Evolutionary conservation across 2,113 vertebrate genomes (phyloP), one percentile per base, ranked within the genome.

Genomic region (Panthera tigris): DNA sequence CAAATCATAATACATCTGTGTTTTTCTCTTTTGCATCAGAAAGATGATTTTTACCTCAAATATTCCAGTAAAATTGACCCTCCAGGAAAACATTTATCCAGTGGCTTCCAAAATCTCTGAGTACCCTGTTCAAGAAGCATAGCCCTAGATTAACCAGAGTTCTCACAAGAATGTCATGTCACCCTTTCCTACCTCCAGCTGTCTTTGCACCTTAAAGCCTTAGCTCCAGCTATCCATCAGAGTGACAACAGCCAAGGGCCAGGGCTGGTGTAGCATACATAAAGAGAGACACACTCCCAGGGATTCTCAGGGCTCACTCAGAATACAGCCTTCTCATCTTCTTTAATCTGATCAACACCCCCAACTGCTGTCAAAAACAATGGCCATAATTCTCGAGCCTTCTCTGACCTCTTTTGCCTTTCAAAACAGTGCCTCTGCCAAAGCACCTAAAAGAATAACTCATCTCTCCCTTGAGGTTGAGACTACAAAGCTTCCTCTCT

Each of bases 221-320:
- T 83, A 27, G 78, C 45, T 73, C 55, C 71, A 86, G 76, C 66
- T n/a, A 85, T 69, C 52, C 93, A 84, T 97, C 94, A 96, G 57
- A 27, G 3, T 74, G 41, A 94, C 86, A 96, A 25, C 3, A 92
- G 50, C 23, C 39, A 81, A 50, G 65, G 25, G 48, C 76, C 55
- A 93, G 52, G 31, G 68, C 4, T 0, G 29, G 66, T 80, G 7
- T 31, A 33, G 71, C 4, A 71, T 68, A 52, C 50, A 27, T 89
- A 68, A 94, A 80, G 29, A 93, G 52, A 95, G 33, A 68, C 3
- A 45, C 0, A 5, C 9, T 55, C 48, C 33, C 18, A 36, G 12
- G 36, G 71, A 90, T 52, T 89, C 50, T 84, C 63, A 79, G 29
- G 15, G 29, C 55, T 82, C 76, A 7, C 27, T 89, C 50, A 81